Evolutionary conservation across 2,888 invertebrate species (phyloP), one percentile per base, ranked within the genome.

Genomic region (Lasioglossum calceatum): DNA sequence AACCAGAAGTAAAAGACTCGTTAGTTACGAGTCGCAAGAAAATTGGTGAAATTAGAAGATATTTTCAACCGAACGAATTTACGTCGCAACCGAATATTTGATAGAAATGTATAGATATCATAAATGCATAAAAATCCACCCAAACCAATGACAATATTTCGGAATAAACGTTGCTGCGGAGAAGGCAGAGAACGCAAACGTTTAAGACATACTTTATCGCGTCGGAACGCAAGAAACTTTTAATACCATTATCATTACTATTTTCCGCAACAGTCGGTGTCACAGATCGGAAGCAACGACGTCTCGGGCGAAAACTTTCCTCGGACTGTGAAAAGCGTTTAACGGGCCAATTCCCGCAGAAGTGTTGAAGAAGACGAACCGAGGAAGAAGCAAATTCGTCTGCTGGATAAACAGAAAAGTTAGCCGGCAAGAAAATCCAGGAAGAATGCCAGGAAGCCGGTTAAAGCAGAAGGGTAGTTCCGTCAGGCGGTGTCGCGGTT

Each of bases 351-450:
- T 64, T 77, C 61, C 54, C 64, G 61, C 44, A 64, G 39, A 47
- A 47, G 75, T 10, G 70, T n/a, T 64, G 39, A 71, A 42, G 36
- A 78, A 36, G 70, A 16, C 47, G 32, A 47, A 19, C n/a, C n/a
- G 44, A n/a, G 44, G 32, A 36, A 16, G 72, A 39, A 27, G 61
- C 50, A 75, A 86, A 85, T 87, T 87, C 72, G 79, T 84, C 79
- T 71, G 79, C 78, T 50, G 81, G 54, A 42, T 71, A 67, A 61
- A 77, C 58, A 73, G 81, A 83, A 79, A 80, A 82, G 77, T 81
- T 77, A 44, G 61, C 42, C 79, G 64, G 61, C 47, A 82, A 87
- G 84, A 79, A 88, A 88, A 85, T 87, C 81, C 84, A 67, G 85
- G 82, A 70, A 47, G 83, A 71, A 77, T 79, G 71, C 47, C 72